A percentile compares a stretch with the other conserved stretches of the same genome.
Evolutionary conservation across 2,888 invertebrate species (phyloP).

Genomic region (Mimachlamys varia): DNA sequence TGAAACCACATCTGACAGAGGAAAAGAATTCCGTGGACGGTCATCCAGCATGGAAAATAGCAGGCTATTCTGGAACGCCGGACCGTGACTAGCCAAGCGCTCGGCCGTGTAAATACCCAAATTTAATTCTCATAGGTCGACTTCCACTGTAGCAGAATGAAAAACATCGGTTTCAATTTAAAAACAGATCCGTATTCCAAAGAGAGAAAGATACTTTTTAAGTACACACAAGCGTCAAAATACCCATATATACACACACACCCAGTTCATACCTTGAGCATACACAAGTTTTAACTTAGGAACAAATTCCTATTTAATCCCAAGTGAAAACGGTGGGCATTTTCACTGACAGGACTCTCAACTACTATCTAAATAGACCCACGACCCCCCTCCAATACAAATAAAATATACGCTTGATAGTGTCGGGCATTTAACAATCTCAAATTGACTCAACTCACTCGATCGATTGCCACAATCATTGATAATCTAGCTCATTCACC

Average conservation of each 20-base stretch:
- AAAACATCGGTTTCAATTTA: constrained; percentile 27
- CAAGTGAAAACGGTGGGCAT: constrained; percentile 23
- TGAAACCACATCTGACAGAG: not conserved
- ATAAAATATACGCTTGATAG: constrained; percentile 17
- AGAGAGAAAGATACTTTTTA: not conserved
- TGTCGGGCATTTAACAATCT: constrained; percentile 15
- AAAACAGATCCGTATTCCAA: not conserved
- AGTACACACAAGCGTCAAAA: not conserved
- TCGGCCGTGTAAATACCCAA: not conserved
- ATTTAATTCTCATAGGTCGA: not conserved
- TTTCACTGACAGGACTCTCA: not conserved
- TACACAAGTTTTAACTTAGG: not conserved
- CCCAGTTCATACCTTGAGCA: not conserved
- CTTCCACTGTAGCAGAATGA: not conserved
- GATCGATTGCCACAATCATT: constrained; percentile 28
- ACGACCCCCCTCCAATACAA: constrained; percentile 8
- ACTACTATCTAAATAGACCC: constrained; percentile 6
- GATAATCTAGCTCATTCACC: not conserved
- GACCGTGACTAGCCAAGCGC: not conserved
- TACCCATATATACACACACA: no score
- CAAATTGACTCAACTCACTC: constrained; percentile 28
- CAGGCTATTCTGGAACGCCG: not conserved
- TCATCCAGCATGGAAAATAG: not conserved
- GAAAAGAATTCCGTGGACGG: not conserved
- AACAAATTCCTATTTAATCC: not conserved